Percentiles rank a stretch among this genome's conserved stretches.
Conservation (phyloP, 2,113 vertebrate genomes). For the Aegithalos caudatus region DNA sequence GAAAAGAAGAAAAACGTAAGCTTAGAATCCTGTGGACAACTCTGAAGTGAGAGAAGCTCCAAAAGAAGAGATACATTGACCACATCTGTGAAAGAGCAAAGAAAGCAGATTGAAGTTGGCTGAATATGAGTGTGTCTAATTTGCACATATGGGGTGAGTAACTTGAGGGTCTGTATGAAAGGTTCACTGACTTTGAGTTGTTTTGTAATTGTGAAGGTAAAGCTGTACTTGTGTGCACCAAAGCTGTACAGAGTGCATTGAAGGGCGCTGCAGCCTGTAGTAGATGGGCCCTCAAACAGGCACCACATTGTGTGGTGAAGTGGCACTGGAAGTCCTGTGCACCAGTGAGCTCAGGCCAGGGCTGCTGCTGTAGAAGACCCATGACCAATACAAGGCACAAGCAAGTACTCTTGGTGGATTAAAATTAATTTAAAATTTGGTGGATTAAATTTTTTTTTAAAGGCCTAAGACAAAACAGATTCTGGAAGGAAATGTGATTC, state of each 20-base stretch:
- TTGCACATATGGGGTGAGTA: not conserved
- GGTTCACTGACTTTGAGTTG: not conserved
- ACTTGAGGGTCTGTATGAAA: not conserved
- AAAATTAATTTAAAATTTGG: not conserved
- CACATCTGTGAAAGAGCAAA: not conserved
- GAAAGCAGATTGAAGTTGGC: not conserved
- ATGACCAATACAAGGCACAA: not conserved
- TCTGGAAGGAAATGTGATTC: not conserved
- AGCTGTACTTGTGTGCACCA: not conserved
- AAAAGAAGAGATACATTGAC: not conserved
- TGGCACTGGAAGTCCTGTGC: not conserved
- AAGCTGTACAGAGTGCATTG: not conserved
- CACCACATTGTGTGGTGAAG: fast-evolving
- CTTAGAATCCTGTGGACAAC: not conserved
- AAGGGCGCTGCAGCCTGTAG: fast-evolving
- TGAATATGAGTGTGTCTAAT: not conserved
- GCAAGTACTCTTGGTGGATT: not conserved
- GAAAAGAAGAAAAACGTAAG: not conserved
- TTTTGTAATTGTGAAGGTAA: not conserved
- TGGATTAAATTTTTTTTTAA: not conserved
- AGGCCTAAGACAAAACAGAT: not conserved
- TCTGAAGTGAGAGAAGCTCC: not conserved
- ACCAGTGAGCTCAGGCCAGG: not conserved
- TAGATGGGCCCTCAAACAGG: not conserved
- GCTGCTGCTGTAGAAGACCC: not conserved